Conservation (phyloP, 1,140 invertebrate genomes). For the Choristoneura fumiferana region DNA sequence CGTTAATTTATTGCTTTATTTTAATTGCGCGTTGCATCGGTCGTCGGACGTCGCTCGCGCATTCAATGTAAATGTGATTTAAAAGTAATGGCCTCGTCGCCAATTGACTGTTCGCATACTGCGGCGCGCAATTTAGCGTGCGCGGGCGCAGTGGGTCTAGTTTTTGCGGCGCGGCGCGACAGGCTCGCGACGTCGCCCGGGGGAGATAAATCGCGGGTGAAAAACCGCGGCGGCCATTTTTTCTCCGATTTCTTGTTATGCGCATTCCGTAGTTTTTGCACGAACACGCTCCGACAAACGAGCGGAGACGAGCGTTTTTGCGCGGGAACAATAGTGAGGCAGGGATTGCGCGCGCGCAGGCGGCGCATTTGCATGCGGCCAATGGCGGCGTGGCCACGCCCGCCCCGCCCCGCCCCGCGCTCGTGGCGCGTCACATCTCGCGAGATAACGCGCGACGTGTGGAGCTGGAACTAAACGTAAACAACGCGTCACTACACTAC, state of each 20-base stretch:
- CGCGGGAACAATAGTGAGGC: conserved; percentile 44
- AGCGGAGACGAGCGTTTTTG: conserved; percentile 48
- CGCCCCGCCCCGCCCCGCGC: conserved; percentile 24
- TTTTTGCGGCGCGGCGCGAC: conserved; percentile 31
- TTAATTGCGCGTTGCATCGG: conserved; percentile 61
- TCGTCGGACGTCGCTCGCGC: conserved; percentile 31
- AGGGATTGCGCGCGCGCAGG: conserved; percentile 56
- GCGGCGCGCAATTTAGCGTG: conserved; percentile 6
- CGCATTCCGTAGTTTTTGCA: conserved; percentile 58
- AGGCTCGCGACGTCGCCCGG: conserved; percentile 28
- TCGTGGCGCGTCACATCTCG: too few relatives aligned
- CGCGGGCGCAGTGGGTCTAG: conserved; percentile 24
- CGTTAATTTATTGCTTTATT: conserved; percentile 65
- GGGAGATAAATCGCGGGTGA: conserved; percentile 60
- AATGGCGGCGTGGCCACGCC: conserved; percentile 58
- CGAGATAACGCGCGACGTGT: not conserved
- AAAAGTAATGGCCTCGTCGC: conserved; percentile 53
- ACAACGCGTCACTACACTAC: too few relatives aligned
- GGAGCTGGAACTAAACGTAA: not conserved
- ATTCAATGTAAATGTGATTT: conserved; percentile 71
- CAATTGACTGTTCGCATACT: conserved; percentile 39
- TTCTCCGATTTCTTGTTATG: conserved; percentile 71
- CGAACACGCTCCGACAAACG: conserved; percentile 55
- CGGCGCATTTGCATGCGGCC: conserved; percentile 67
- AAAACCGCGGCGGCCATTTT: conserved; percentile 46